A percentile compares a stretch with the other conserved stretches of the same genome.
phyloP scores from a whole-genome alignment of 1,140 invertebrate species.

The Macrobrachium rosenbergii region DNA sequence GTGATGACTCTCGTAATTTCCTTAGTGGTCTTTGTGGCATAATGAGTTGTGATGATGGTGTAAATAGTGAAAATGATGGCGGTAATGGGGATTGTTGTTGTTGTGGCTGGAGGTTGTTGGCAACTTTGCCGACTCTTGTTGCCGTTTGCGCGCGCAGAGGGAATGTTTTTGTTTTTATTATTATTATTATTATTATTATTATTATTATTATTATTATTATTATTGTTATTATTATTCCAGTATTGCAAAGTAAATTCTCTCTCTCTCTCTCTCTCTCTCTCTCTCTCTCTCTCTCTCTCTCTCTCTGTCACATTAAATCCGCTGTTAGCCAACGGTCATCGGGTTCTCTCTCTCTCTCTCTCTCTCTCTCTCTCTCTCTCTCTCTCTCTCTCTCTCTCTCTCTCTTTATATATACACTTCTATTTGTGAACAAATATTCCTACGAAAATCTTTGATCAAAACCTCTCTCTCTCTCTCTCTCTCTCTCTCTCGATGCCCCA shows the following conservation, averaged over 20 bases:
- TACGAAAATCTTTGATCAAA: too few relatives aligned
- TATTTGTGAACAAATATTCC: constrained; percentile 3
- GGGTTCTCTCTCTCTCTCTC: neutral
- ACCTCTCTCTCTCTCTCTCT: neutral
- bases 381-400: constrained; percentile 31
- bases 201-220: constrained; percentile 22
- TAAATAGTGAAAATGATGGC: neutral
- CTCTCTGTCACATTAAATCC: too few relatives aligned
- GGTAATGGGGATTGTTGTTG: neutral
- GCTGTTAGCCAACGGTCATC: too few relatives aligned
- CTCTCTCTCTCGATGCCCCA: too few relatives aligned
- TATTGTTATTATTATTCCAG: neutral
- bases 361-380: constrained; percentile 15
- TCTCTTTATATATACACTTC: constrained; percentile 3
- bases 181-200: constrained; percentile 25
- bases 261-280: constrained; percentile 23
- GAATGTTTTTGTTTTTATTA: neutral
- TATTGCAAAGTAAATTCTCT: too few relatives aligned
- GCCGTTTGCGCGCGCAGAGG: neutral
- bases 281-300: constrained; percentile 23
- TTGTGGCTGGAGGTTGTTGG: neutral
- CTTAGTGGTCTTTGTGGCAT: too few relatives aligned
- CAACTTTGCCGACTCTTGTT: too few relatives aligned
- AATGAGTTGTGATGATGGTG: neutral
- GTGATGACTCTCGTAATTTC: too few relatives aligned